Evolutionary conservation across 2,888 invertebrate genomes (phyloP).

Genomic region (Brenthis daphne): DNA sequence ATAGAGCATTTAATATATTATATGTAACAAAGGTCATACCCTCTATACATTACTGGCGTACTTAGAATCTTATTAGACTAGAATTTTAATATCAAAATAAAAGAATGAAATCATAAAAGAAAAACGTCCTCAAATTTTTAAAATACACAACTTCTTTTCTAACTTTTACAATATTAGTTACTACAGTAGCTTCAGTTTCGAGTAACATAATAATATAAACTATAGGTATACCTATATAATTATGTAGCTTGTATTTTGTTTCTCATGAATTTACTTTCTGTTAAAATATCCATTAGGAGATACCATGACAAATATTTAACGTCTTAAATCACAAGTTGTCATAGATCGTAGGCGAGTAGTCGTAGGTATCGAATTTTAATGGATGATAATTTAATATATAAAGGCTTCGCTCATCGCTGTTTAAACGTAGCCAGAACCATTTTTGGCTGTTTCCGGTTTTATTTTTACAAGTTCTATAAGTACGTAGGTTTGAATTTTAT

Average conservation of each 20-base stretch:
- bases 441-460: conserved; percentile 68
- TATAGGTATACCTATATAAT: neutral
- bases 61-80: too few species aligned
- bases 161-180: too few species aligned
- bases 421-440: conserved; percentile 57
- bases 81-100: too few species aligned
- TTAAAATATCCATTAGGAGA: conserved; percentile 25
- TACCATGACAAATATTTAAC: conserved; percentile 47
- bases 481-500: conserved; percentile 43
- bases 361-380: conserved; percentile 65
- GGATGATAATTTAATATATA: conserved; percentile 67
- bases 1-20: conserved; percentile 66
- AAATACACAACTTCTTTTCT: too few species aligned
- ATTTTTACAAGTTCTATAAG: conserved; percentile 45
- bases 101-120: too few species aligned
- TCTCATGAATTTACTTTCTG: neutral
- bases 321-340: conserved; percentile 63
- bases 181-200: too few species aligned
- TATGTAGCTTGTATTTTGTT: too few species aligned
- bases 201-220: too few species aligned
- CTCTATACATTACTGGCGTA: conserved; percentile 17
- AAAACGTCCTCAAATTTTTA: too few species aligned
- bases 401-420: conserved; percentile 61
- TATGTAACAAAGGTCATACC: conserved; percentile 48
- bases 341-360: conserved; percentile 59